Base-by-base conservation (phyloP, 2,888 invertebrate species). In the Thereva nobilitata region DNA sequence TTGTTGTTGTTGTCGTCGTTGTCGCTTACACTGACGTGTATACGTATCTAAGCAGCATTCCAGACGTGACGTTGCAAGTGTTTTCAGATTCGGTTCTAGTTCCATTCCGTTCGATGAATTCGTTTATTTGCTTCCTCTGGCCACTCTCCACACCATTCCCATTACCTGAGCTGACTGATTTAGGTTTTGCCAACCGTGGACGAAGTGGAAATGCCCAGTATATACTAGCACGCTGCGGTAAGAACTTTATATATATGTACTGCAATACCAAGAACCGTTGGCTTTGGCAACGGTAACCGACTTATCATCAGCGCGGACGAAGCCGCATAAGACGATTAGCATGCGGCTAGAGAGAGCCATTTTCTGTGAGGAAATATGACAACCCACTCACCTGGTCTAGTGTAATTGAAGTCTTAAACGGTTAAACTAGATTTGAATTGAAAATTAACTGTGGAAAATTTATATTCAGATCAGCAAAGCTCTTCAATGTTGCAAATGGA, bases 271-370 rank as follows among this genome's bases (percentile, higher is more conserved):
- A 23, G 53, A 66, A 66, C 66, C 66, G 66, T 66, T 66, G 66
- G 53, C 50, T 66, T 45, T 34, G 50, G 12, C 53, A 66, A 66
- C 66, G 66, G 66, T 66, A 66, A 52, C 53, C 59, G 57, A 53
- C 66, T 61, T 49, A 45, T 57, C 23, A 23, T 23, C 23, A 23
- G 23, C 59, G 42, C 34, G 52, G 45, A 66, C 53, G 38, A 47
- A 40, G 55, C 42, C 40, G 50, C 52, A 52, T 57, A 66, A 66
- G 57, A 44, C 37, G 53, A 66, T 66, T 66, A 66, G 65, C 65
- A 66, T 66, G 37, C 10, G 55, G 10, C n/a, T 23, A 23, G 23
- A 23, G 23, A 23, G 23, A 23, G 23, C 23, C 23, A 23, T 23
- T 23, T 23, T 23, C 23, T 23, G 23, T 23, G 23, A 23, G 23